phyloP scores from a whole-genome alignment of 1,140 invertebrate genomes.

The Ptiloglossa arizonensis region DNA sequence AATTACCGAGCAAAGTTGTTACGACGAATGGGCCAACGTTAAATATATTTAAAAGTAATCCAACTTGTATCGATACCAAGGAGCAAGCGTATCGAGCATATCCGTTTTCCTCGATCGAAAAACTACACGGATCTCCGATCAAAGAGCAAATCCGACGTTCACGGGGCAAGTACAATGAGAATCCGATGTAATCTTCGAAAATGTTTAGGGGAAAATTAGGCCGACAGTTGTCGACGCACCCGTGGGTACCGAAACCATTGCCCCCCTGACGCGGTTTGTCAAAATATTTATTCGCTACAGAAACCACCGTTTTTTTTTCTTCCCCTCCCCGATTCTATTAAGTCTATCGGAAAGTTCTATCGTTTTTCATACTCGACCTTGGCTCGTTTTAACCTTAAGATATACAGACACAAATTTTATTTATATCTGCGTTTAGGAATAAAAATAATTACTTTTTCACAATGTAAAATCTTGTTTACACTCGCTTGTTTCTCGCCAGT shows the following conservation, averaged over 20 bases:
- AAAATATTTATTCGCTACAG: slow-evolving; percentile 75
- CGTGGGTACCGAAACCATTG: slow-evolving; percentile 58
- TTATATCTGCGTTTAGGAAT: too few relatives aligned
- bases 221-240: slow-evolving; percentile 78
- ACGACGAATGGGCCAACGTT: too few relatives aligned
- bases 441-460: too few relatives aligned
- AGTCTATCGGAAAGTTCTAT: not conserved
- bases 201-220: slow-evolving; percentile 81
- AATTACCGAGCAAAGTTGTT: too few relatives aligned
- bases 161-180: slow-evolving; percentile 73
- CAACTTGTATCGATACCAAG: not conserved
- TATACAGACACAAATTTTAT: too few relatives aligned
- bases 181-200: slow-evolving; percentile 80
- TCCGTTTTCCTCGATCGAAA: slow-evolving; percentile 56
- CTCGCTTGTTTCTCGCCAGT: too few relatives aligned
- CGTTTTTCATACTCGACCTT: too few relatives aligned
- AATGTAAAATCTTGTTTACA: too few relatives aligned
- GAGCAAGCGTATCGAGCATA: slow-evolving; percentile 12
- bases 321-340: slow-evolving; percentile 18
- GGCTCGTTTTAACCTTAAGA: too few relatives aligned
- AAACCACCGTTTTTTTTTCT: slow-evolving; percentile 41
- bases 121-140: slow-evolving; percentile 60
- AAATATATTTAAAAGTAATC: not conserved
- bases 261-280: slow-evolving; percentile 66
- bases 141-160: slow-evolving; percentile 52